Evolutionary conservation across 37 sponge, comb jelly and placozoan genomes (phyloP).

Genomic region (Halisarca cf. caerulea): DNA sequence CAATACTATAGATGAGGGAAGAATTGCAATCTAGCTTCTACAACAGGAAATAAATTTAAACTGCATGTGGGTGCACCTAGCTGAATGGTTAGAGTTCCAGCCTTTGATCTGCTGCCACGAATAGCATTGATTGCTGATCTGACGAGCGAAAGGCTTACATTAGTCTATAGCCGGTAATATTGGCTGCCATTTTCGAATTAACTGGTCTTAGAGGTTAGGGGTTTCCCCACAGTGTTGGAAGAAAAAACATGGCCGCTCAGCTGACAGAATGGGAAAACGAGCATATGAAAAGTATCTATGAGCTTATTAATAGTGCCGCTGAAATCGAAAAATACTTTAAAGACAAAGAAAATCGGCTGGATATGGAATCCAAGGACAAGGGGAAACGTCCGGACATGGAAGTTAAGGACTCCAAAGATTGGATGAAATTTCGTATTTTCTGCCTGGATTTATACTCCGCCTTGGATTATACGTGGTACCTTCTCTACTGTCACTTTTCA

Average conservation of each 20-base stretch:
- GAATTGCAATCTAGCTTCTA: too few species aligned
- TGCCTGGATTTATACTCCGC: conserved; percentile 26
- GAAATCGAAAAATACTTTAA: too few species aligned
- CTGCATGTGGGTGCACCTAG: too few species aligned
- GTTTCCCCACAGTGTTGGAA: background rate
- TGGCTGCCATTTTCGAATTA: too few species aligned
- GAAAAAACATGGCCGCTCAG: background rate
- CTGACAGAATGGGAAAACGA: conserved; percentile 19
- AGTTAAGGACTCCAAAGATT: background rate
- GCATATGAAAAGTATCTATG: background rate
- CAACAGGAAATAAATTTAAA: too few species aligned
- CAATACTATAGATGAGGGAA: too few species aligned
- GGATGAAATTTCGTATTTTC: conserved; percentile 27
- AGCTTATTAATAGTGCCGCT: background rate
- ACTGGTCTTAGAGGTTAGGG: background rate
- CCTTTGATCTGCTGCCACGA: too few species aligned
- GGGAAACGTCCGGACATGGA: background rate
- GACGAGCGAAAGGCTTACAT: too few species aligned
- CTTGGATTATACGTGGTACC: conserved; percentile 35
- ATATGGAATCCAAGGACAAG: background rate
- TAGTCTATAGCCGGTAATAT: too few species aligned
- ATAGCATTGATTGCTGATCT: too few species aligned
- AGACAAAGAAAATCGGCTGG: background rate
- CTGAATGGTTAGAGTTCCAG: too few species aligned
- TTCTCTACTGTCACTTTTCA: conserved; percentile 48